Evolutionary conservation across 2,888 invertebrate genomes (phyloP).

Genomic region (Drosophila ezoana): DNA sequence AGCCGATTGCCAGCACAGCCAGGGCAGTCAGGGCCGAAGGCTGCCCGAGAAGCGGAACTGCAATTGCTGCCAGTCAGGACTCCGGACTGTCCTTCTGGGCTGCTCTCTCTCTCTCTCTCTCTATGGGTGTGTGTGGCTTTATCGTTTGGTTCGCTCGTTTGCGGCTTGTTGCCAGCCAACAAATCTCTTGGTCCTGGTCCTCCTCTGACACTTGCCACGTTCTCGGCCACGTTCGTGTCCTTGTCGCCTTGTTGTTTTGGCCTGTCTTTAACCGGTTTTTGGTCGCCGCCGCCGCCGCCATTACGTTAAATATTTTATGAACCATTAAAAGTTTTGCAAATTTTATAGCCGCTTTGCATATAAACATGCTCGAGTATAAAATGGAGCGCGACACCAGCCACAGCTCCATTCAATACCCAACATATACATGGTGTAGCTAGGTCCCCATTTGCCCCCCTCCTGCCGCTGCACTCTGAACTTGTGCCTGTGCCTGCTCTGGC

Average conservation of each 20-base stretch:
- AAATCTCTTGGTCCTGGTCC: conserved; percentile 60
- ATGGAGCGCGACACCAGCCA: conserved; percentile 55
- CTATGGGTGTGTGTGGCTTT: conserved; percentile 17
- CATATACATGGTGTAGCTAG: conserved; percentile 19
- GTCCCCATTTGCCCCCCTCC: neutral
- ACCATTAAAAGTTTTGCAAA: conserved; percentile 82
- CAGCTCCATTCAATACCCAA: conserved; percentile 41
- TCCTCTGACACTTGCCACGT: conserved; percentile 29
- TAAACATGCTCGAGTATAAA: conserved; percentile 41
- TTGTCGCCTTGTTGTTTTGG: conserved; percentile 44
- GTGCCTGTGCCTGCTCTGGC: conserved; percentile 12
- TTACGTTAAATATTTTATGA: conserved; percentile 81
- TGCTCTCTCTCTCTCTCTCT: neutral
- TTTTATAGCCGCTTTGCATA: conserved; percentile 81
- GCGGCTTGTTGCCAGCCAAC: conserved; percentile 75
- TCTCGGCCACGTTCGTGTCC: conserved; percentile 16
- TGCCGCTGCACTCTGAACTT: neutral
- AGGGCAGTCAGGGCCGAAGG: conserved; percentile 15
- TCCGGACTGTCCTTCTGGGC: neutral
- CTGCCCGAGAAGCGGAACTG: conserved; percentile 19
- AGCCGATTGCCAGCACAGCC: conserved; percentile 42
- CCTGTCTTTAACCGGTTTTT: conserved; percentile 74
- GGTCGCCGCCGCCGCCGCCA: conserved; percentile 51
- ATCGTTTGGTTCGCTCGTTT: conserved; percentile 59
- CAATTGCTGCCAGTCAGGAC: conserved; percentile 4